Conservation (phyloP, 2,888 invertebrate species). For the Elmis aenea region DNA sequence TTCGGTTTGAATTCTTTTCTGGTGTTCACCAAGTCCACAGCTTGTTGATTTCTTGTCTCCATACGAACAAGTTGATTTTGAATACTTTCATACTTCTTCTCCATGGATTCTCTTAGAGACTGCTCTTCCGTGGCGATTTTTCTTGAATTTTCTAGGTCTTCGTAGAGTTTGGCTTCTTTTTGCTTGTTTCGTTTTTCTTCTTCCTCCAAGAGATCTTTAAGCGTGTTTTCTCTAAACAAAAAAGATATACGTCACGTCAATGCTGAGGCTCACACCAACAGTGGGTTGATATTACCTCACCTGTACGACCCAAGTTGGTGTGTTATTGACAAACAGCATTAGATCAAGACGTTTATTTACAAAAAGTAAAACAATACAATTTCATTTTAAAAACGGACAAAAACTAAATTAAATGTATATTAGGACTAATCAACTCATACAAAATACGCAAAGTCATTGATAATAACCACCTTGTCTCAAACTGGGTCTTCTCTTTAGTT, state of each 20-base stretch:
- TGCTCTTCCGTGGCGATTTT: constrained; percentile 21
- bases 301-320: constrained; percentile 26
- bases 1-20: constrained; percentile 10
- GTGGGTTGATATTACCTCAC: constrained; percentile 36
- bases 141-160: constrained; percentile 26
- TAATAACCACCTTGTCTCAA: constrained; percentile 44
- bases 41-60: constrained; percentile 26
- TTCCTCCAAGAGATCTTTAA: constrained; percentile 26
- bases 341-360: constrained; percentile 4
- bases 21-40: constrained; percentile 23
- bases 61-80: constrained; percentile 31
- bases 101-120: constrained; percentile 13
- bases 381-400: neutral
- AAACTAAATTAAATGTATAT: constrained; percentile 11
- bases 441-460: constrained; percentile 40
- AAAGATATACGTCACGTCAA: constrained; percentile 42
- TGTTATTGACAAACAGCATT: constrained; percentile 22
- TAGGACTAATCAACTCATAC: constrained; percentile 40
- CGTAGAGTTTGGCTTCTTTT: constrained; percentile 19
- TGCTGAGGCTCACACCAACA: constrained; percentile 36
- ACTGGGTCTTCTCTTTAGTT: constrained; percentile 33
- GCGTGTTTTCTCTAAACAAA: constrained; percentile 38
- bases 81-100: constrained; percentile 28
- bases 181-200: constrained; percentile 22
- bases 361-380: too few species aligned